Evolutionary conservation across 2,888 invertebrate species (phyloP).

Genomic region (Yponomeuta evonymella): DNA sequence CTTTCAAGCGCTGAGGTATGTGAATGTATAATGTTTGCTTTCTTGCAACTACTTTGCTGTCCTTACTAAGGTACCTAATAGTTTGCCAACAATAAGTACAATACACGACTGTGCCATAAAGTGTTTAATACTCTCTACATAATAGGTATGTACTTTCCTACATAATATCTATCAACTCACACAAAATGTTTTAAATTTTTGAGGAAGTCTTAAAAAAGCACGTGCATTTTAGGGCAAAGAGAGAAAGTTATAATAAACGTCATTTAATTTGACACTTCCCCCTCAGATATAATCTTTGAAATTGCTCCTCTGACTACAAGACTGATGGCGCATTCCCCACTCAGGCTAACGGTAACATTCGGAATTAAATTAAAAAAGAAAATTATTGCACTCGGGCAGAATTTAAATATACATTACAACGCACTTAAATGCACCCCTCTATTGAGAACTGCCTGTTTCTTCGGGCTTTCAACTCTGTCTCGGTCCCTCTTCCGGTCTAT

Average conservation of each 20-base stretch:
- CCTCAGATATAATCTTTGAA: slow-evolving; percentile 4
- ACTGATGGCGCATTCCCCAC: slow-evolving; percentile 34
- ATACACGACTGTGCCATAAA: too few species aligned
- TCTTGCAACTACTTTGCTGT: too few species aligned
- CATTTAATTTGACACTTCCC: slow-evolving; percentile 10
- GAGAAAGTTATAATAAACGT: slow-evolving; percentile 4
- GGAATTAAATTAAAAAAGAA: slow-evolving; percentile 75
- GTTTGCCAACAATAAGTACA: too few species aligned
- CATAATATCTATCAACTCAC: not conserved
- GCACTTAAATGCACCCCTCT: slow-evolving; percentile 58
- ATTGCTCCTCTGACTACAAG: slow-evolving; percentile 10
- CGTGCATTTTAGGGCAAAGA: not conserved
- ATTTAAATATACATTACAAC: slow-evolving; percentile 73
- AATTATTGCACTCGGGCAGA: slow-evolving; percentile 73
- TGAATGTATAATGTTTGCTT: too few species aligned
- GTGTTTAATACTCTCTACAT: too few species aligned
- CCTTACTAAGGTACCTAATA: too few species aligned
- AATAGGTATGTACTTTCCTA: not conserved
- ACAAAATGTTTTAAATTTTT: not conserved
- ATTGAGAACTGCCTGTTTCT: slow-evolving; percentile 68
- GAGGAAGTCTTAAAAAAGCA: not conserved
- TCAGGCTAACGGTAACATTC: slow-evolving; percentile 56
- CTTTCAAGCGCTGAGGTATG: too few species aligned
- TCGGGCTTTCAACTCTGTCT: slow-evolving; percentile 42
- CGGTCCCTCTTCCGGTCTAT: slow-evolving; percentile 23